These are phyloP conservation scores for Terebella lapidaria DNA, from an alignment of 2,888 invertebrate genomes.

Conservation along the genomic window DNA sequence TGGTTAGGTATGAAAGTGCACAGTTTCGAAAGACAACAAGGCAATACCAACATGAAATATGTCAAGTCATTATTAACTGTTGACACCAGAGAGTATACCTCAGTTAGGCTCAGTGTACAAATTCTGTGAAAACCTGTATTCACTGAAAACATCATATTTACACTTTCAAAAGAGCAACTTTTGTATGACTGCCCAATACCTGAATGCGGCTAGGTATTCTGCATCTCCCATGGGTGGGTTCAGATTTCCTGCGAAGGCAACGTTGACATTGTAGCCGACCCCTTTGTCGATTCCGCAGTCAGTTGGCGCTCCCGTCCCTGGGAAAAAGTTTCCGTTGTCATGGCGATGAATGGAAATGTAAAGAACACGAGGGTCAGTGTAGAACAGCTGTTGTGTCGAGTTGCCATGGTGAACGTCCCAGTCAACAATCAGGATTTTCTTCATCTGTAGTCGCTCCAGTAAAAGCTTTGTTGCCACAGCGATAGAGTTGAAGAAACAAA, in stretches of 20 bases:
- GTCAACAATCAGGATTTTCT: conserved; percentile 90
- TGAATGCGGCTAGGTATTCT: conserved; percentile 88
- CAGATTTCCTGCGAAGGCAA: conserved; percentile 89
- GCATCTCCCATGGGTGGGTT: conserved; percentile 91
- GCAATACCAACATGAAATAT: no score
- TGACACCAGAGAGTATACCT: no score
- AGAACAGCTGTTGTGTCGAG: conserved; percentile 97
- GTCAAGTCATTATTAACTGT: no score
- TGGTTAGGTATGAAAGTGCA: no score
- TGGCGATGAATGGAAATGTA: conserved; percentile 98
- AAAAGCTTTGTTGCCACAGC: conserved; percentile 89
- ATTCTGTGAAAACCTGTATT: no score
- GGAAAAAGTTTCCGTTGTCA: conserved; percentile 99
- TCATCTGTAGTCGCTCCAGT: conserved; percentile 75
- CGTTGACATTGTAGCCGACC: conserved; percentile 89
- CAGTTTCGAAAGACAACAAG: no score
- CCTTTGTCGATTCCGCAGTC: conserved; percentile 88
- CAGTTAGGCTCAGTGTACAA: no score
- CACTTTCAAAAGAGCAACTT: no score
- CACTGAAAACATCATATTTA: no score
- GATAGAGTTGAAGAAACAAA: conserved; percentile 98
- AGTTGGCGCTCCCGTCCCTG: conserved; percentile 93
- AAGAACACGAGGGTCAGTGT: conserved; percentile 86
- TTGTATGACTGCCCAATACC: no score
- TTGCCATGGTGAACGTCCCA: conserved; percentile 99